Conservation (phyloP, 2,797 vertebrate species). For the Heterohyrax brucei region DNA sequence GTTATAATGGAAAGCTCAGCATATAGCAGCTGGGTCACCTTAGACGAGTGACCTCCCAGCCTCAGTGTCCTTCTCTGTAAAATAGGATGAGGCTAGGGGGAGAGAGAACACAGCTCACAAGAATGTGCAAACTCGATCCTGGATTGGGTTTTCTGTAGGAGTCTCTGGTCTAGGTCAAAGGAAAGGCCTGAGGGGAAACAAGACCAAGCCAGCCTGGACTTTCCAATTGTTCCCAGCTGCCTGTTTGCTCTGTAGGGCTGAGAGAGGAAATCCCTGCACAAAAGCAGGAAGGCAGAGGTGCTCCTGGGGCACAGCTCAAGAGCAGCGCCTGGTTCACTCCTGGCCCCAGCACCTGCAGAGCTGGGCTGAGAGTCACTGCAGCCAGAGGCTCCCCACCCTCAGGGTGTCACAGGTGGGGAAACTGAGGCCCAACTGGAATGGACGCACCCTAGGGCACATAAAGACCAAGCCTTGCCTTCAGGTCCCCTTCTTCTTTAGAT, state of each 20-base stretch:
- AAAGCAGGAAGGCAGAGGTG: conserved; percentile 88
- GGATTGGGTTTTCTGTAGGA: not conserved
- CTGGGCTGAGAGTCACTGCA: not conserved
- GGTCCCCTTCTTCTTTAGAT: not conserved
- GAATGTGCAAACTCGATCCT: not conserved
- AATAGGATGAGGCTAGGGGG: not conserved
- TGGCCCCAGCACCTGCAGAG: not conserved
- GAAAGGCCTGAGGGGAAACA: not conserved
- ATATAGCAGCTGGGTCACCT: not conserved
- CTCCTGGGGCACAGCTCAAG: too few species aligned
- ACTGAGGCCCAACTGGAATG: not conserved
- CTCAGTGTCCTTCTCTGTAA: conserved; percentile 17
- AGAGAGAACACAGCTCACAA: not conserved
- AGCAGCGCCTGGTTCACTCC: not conserved
- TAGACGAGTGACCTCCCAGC: not conserved
- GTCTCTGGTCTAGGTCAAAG: conserved; percentile 18
- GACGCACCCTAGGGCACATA: not conserved
- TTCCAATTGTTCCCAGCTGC: conserved; percentile 85
- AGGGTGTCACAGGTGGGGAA: not conserved
- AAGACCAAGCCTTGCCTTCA: not conserved
- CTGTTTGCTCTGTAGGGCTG: conserved; percentile 83
- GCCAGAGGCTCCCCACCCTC: not conserved
- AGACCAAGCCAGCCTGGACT: conserved; percentile 47
- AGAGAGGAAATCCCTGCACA: conserved; percentile 89
- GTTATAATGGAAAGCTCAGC: not conserved